Evolutionary conservation across 2,797 vertebrate genomes (phyloP).

Genomic region (Nothura maculosa): DNA sequence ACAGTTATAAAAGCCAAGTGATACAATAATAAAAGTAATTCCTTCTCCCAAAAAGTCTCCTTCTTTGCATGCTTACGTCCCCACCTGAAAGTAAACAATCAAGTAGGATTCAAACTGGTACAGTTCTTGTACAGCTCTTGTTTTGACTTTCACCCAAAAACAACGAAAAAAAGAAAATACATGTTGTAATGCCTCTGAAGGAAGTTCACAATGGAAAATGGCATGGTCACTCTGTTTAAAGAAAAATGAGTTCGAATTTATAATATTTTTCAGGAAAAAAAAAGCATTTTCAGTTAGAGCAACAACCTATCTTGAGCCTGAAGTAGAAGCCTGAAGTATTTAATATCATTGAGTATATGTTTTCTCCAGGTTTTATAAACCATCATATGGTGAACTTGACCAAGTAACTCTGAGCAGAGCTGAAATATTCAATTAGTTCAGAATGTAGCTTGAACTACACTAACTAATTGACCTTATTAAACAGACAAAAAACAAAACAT

Average conservation of each 20-base stretch:
- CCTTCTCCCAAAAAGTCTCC: background rate
- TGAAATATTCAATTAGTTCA: background rate
- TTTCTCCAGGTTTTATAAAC: background rate
- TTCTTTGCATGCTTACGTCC: background rate
- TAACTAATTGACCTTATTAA: background rate
- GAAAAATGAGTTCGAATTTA: background rate
- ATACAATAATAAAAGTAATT: background rate
- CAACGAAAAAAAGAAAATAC: background rate
- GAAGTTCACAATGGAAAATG: background rate
- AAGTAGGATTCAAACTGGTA: background rate
- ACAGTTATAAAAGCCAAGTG: background rate
- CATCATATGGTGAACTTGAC: background rate
- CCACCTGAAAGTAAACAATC: background rate
- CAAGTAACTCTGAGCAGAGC: background rate
- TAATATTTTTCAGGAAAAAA: background rate
- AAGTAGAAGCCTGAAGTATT: background rate
- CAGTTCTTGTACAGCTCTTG: background rate
- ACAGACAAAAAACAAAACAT: background rate
- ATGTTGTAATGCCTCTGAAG: background rate
- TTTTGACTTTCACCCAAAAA: background rate
- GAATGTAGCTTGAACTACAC: background rate
- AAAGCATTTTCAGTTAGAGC: background rate
- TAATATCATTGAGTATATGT: background rate
- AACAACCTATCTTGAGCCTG: background rate
- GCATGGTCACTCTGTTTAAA: background rate